Evolutionary conservation across 2,888 invertebrate species (phyloP), one percentile per base, ranked within the genome.

Genomic region (Sinelater perroti): DNA sequence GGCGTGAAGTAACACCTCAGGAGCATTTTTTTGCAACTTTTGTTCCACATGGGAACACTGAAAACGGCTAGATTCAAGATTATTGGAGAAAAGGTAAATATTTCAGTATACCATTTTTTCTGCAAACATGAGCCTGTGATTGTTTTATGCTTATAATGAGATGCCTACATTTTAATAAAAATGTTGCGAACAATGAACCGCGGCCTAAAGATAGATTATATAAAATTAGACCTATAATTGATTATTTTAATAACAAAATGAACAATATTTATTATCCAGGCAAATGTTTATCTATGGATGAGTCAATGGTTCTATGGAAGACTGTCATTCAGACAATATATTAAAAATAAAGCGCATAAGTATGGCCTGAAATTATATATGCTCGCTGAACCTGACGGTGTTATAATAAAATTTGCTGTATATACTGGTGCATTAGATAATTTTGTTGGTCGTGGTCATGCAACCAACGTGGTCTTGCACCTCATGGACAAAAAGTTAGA

Each of bases 21-120:
- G 61, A 72, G 61, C 44, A 61, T 55, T 73, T 74, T 67, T 26
- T 75, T 2, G 74, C 73, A 21, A 58, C 77, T 8, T 46, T 77
- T n/a, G n/a, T n/a, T n/a, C 31, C 60, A 63, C 45, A 65, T 60
- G 62, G 65, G 60, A 11, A 60, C 47, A 30, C 62, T 65, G 16
- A 16, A 44, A 44, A 2, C 60, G 8, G 42, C 44, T 13, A 49
- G 59, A 33, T 21, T 61, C 35, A 57, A 26, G 63, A 63, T 42
- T 61, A 62, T 40, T 66, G 59, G 63, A 60, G 56, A 59, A 52
- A 33, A 13, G n/a, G 57, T 40, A 6, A 44, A 36, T 49, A 61
- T 38, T 33, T 52, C 16, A 36, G 40, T 51, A 28, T 56, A 36
- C 36, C 13, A 14, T 28, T 7, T 51, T 52, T 20, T 3, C 33